Base-by-base conservation (phyloP, 2,113 vertebrate species). In the Podarcis muralis region DNA sequence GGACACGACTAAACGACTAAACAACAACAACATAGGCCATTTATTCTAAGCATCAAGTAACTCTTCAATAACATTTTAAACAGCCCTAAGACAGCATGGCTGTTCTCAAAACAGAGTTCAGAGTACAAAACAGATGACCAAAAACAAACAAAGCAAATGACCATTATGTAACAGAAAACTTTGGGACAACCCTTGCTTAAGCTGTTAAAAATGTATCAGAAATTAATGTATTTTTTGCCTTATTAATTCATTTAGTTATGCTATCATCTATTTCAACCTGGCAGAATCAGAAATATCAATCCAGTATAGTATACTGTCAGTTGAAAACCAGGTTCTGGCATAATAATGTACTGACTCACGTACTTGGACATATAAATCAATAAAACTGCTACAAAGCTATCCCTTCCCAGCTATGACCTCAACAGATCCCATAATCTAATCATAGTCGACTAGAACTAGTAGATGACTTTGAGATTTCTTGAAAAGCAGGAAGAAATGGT, bases 191-290 rank as follows among this genome's bases (percentile, higher is more conserved):
- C 57, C 88, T 91, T 93, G 82, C 79, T 90, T 83, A 91, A 93
- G 92, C 85, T 88, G 90, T 40, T 90, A 87, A 74, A 74, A 12
- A 83, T 84, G 84, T 59, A 75, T 77, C 40, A 79, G 4, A 82
- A 86, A 88, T 87, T 87, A 84, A 93, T 75, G 83, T 9, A 11
- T 81, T 93, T 87, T 0, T 0, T 84, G 75, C 71, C 89, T 90
- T 92, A 91, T 43, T 53, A 89, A 92, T 83, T 66, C 66, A 68
- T 91, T 92, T 79, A 18, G 77, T 89, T 92, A 92, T 87, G 66
- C 43, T 23, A n/a, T 65, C 48, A 92, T 89, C 68, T 82, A 86
- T 91, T 84, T 87, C 77, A 88, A 86, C 2, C 15, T 83, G 75
- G 78, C 25, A 91, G 48, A 68, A 66, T 83, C 0, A 25, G 88